phyloP scores from a whole-genome alignment of 1,140 invertebrate genomes.

The Drosophila rufa region DNA sequence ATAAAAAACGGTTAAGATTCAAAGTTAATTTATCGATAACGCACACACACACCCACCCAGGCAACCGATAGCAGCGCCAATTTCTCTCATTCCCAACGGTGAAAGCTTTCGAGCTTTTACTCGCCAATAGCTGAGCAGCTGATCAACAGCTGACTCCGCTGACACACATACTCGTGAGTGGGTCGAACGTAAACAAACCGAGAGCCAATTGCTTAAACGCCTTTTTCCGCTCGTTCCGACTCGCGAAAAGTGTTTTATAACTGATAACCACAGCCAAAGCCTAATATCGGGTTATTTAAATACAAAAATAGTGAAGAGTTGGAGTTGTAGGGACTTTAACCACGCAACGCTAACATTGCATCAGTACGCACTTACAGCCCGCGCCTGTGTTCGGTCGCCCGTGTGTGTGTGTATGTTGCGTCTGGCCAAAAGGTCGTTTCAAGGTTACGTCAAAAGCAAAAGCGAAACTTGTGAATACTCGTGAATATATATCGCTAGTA shows the following conservation, averaged over 20 bases:
- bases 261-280: slow-evolving; percentile 1
- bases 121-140: slow-evolving; percentile 28
- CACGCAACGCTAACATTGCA: slow-evolving; percentile 59
- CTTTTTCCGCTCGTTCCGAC: slow-evolving; percentile 27
- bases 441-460: slow-evolving; percentile 75
- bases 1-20: too few species aligned
- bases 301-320: neutral
- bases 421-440: slow-evolving; percentile 74
- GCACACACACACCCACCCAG: neutral
- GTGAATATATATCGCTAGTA: slow-evolving; percentile 54
- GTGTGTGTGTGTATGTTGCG: slow-evolving; percentile 34
- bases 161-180: slow-evolving; percentile 13
- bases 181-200: slow-evolving; percentile 43
- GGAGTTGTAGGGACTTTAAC: slow-evolving; percentile 6
- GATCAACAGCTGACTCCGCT: slow-evolving; percentile 32
- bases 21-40: slow-evolving; percentile 18
- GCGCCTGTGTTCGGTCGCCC: slow-evolving; percentile 35
- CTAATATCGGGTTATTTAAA: neutral
- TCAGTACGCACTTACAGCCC: slow-evolving; percentile 66
- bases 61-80: neutral
- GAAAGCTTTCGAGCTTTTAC: slow-evolving; percentile 44
- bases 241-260: slow-evolving; percentile 35
- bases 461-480: slow-evolving; percentile 61
- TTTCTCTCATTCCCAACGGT: slow-evolving; percentile 4
- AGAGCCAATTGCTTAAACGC: slow-evolving; percentile 30